phyloP scores from a whole-genome alignment of 1,140 invertebrate genomes.

The Oreohelix idahoensis region DNA sequence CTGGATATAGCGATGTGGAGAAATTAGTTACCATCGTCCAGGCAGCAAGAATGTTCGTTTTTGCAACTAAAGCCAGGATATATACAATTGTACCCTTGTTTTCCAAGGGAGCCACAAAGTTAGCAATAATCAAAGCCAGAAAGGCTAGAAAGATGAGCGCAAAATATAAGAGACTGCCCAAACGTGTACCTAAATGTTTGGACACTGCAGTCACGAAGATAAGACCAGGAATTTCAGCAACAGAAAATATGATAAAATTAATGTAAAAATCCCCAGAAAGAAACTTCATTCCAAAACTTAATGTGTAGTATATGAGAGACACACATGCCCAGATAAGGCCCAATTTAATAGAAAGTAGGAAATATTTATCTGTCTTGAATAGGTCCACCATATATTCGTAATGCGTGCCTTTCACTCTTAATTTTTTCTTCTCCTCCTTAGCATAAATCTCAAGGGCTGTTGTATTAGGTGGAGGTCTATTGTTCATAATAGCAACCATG shows the following conservation, averaged over 20 bases:
- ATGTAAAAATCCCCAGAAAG: constrained; percentile 48
- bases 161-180: constrained; percentile 1
- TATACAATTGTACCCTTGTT: not conserved
- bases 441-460: constrained; percentile 16
- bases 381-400: not conserved
- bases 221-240: constrained; percentile 34
- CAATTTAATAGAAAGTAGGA: constrained; percentile 17
- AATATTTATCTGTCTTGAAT: not conserved
- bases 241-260: constrained; percentile 43
- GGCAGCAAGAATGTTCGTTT: constrained; percentile 13
- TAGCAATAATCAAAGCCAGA: not conserved
- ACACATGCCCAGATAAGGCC: constrained; percentile 35
- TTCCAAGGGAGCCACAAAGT: not conserved
- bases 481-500: constrained; percentile 49
- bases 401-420: not conserved
- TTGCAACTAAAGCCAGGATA: not conserved
- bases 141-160: not conserved
- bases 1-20: not conserved
- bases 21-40: not conserved
- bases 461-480: constrained; percentile 16
- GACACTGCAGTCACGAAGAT: constrained; percentile 13
- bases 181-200: not conserved
- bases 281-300: constrained; percentile 44
- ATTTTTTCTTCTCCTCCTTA: not conserved
- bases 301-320: constrained; percentile 39